phyloP scores from a whole-genome alignment of 2,888 invertebrate species.

The Apamea anceps region DNA sequence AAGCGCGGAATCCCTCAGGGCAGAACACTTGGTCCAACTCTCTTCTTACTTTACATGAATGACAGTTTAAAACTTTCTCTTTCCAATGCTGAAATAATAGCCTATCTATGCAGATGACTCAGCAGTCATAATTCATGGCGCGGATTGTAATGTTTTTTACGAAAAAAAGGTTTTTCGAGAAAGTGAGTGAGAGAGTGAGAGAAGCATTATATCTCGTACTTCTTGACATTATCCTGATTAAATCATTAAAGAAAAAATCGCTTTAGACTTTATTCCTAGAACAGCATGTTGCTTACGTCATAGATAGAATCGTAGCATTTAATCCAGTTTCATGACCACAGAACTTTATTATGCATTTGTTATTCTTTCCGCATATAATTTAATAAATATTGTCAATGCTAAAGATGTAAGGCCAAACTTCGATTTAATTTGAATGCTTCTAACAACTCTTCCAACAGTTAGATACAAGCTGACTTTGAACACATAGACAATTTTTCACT shows the following conservation, averaged over 20 bases:
- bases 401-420: neutral
- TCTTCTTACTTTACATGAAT: neutral
- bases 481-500: neutral
- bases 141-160: neutral
- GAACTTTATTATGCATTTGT: neutral
- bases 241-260: neutral
- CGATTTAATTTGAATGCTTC: neutral
- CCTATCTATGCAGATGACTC: neutral
- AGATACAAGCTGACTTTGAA: neutral
- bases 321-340: neutral
- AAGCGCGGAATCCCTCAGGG: neutral
- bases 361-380: conserved; percentile 4
- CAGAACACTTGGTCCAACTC: neutral
- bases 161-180: neutral
- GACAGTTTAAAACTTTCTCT: neutral
- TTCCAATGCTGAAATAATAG: neutral
- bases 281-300: neutral
- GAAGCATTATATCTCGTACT: neutral
- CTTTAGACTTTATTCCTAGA: neutral
- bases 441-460: neutral
- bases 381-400: neutral
- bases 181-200: neutral
- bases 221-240: neutral
- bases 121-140: neutral
- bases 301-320: neutral